Conservation (phyloP, 2,797 vertebrate genomes). For the Danionella dracula region DNA sequence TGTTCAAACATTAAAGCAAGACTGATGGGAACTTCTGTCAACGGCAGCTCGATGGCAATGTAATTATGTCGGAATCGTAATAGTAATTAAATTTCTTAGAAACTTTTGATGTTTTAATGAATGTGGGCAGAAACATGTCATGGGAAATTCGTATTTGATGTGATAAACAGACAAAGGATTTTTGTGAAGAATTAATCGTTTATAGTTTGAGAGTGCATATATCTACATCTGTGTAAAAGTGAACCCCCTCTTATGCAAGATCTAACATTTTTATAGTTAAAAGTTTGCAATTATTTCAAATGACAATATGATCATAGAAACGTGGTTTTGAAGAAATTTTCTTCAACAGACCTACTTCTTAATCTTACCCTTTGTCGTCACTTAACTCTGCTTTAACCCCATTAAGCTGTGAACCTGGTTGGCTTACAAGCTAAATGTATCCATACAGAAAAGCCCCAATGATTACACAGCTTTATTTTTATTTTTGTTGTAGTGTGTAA, state of each 20-base stretch:
- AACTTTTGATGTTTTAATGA: conserved; percentile 43
- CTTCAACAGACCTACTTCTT: too few relatives aligned
- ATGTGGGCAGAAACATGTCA: conserved; percentile 17
- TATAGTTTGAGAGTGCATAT: not conserved
- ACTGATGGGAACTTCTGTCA: conserved; percentile 21
- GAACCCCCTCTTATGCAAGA: not conserved
- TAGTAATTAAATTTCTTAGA: conserved; percentile 25
- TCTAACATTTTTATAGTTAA: not conserved
- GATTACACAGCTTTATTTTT: too few relatives aligned
- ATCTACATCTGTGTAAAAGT: not conserved
- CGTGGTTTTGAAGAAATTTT: too few relatives aligned
- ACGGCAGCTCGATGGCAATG: conserved; percentile 23
- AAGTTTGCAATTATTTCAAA: not conserved
- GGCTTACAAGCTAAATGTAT: too few relatives aligned
- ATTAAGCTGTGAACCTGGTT: too few relatives aligned
- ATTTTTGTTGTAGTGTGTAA: too few relatives aligned
- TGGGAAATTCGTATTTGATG: conserved; percentile 13
- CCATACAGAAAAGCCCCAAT: too few relatives aligned
- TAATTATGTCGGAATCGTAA: conserved; percentile 33
- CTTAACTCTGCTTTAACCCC: too few relatives aligned
- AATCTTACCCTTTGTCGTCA: too few relatives aligned
- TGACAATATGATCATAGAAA: not conserved
- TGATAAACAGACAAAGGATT: conserved; percentile 18
- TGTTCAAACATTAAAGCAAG: conserved; percentile 21
- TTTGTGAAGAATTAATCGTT: conserved; percentile 1